phyloP scores from a whole-genome alignment of 2,797 vertebrate species.

The Melanotaenia trifasciata region DNA sequence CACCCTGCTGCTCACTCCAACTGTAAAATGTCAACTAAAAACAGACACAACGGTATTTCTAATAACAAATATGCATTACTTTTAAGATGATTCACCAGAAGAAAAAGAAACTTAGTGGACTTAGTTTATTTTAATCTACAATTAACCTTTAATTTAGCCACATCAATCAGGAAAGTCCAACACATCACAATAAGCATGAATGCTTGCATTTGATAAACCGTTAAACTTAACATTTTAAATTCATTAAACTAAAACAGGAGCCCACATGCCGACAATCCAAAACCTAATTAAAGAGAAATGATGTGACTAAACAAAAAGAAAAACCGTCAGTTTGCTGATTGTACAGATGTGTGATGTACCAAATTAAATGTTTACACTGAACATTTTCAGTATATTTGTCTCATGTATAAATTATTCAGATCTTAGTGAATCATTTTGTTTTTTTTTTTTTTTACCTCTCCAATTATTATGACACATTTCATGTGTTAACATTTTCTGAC shows the following conservation, averaged over 20 bases:
- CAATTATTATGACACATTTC: neutral
- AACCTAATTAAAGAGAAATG: neutral
- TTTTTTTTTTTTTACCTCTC: neutral
- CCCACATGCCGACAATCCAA: neutral
- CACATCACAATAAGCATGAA: neutral
- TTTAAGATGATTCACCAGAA: neutral
- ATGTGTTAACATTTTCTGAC: neutral
- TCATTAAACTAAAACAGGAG: neutral
- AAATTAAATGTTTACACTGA: neutral
- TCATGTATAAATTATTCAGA: neutral
- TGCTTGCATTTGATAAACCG: no score
- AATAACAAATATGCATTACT: no score
- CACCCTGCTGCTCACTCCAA: no score
- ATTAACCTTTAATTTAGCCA: neutral
- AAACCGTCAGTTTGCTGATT: neutral
- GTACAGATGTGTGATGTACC: neutral
- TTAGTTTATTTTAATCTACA: neutral
- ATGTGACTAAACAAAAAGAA: neutral
- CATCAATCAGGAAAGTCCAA: neutral
- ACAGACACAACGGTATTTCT: no score
- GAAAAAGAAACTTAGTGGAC: neutral
- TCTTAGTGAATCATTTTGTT: no score
- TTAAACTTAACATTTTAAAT: neutral
- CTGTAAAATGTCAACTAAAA: no score
- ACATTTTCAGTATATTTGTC: neutral